Conservation (phyloP, 2,113 vertebrate genomes). For the Cyprinodon tularosa region DNA sequence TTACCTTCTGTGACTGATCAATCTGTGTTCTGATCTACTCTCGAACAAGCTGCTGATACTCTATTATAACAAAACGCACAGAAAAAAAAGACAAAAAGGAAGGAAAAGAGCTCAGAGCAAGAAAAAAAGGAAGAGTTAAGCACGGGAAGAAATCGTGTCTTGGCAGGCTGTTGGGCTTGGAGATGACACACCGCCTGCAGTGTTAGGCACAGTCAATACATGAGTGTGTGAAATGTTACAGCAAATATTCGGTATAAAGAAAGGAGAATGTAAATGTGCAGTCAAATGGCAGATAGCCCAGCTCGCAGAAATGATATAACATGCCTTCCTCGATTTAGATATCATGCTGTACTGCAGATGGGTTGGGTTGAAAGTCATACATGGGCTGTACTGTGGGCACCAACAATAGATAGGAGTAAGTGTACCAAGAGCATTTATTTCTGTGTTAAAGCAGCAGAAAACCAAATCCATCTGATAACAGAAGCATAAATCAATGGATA, state of each 20-base stretch:
- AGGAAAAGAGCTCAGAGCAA: neutral
- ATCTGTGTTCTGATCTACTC: conserved; percentile 22
- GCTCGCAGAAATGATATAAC: conserved; percentile 56
- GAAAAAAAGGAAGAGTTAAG: conserved; percentile 20
- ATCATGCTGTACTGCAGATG: conserved; percentile 8
- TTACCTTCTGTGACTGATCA: conserved; percentile 19
- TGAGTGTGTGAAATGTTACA: conserved; percentile 55
- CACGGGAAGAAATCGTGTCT: conserved; percentile 38
- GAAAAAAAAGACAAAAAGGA: neutral
- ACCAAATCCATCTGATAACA: conserved; percentile 32
- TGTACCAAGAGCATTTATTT: neutral
- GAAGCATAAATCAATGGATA: conserved; percentile 25
- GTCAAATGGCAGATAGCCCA: conserved; percentile 58
- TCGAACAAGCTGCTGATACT: conserved; percentile 15
- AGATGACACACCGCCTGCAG: conserved; percentile 60
- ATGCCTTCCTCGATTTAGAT: conserved; percentile 45
- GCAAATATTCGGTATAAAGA: conserved; percentile 52
- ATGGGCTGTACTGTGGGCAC: neutral
- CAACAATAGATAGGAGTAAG: neutral
- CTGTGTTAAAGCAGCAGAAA: neutral
- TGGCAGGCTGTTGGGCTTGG: conserved; percentile 38
- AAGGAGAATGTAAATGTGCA: conserved; percentile 64
- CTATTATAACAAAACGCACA: neutral
- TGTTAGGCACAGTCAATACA: conserved; percentile 60
- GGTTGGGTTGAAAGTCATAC: neutral